Base-by-base conservation (phyloP, 2,797 vertebrate genomes). In the Myripristis jacobus region DNA sequence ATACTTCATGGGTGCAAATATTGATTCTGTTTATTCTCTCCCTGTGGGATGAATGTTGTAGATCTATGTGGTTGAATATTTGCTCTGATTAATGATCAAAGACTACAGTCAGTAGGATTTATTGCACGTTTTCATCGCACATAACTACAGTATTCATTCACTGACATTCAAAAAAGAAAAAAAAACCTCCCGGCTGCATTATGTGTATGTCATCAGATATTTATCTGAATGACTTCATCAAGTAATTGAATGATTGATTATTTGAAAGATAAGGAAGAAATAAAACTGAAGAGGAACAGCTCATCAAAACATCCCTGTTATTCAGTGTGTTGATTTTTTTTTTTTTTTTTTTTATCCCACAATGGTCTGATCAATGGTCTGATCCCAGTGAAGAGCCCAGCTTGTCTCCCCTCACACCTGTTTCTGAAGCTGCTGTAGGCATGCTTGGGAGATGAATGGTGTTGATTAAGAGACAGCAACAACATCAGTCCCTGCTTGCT, bases 1-100 rank as follows among this genome's bases (percentile, higher is more conserved):
- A 84, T 81, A 58, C 73, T 88, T 76, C 74, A 69, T 68, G 78
- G 79, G 82, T 77, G 80, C 82, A 89, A 90, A 91, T 90, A 92
- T 92, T 89, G 91, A 92, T 89, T 88, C 46, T 58, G 66, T 82
- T 89, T 72, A 80, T 70, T 83, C 50, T 81, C 54, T 85, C 74
- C 78, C 77, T n/a, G 68, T 69, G 80, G 84, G 79, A 82, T 55
- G 58, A 63, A 72, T 83, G 77, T 78, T 75, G 76, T 55, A 63
- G 60, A 79, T 83, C 56, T 73, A 47, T 74, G 79, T 55, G 56
- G 72, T 73, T 73, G 47, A 83, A 73, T 82, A 75, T 75, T 85
- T 82, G 58, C 76, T 83, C 56, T 88, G 74, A 84, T 85, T 83
- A 84, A 80, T 77, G 80, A 80, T 88, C 79, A 83, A 76, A 87